Base-by-base conservation (phyloP, 2,797 vertebrate genomes). In the Artibeus lituratus region DNA sequence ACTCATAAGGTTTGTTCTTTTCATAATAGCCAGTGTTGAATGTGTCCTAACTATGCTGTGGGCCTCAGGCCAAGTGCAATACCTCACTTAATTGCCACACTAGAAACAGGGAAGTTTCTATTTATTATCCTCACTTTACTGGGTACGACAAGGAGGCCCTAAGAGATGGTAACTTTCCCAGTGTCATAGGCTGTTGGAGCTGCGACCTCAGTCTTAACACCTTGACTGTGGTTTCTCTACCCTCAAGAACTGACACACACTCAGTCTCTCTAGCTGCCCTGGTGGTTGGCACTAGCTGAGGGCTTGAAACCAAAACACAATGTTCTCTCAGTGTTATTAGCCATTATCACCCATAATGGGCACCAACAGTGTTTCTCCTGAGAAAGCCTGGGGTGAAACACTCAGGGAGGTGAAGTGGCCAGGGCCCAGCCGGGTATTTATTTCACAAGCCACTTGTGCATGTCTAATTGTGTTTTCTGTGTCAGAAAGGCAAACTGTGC, bases 401-500 rank as follows among this genome's bases (percentile, higher is more conserved):
- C 22, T 29, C 6, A 0, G 67, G 65, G 55, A 57, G 44, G 69
- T 53, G 47, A 3, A 18, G 57, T 21, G 53, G 32, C 42, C 11
- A 2, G 84, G 1, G 32, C 53, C 65, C 5, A 0, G 12, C 35
- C 44, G 26, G 90, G 87, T 35, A 39, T 73, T 89, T 95, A 44
- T 73, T 87, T 95, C 84, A 44, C 51, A 37, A 93, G 88, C 84
- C 91, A 87, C 55, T 81, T 93, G 77, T 91, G 93, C 84, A 29
- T 44, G 44, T 94, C 93, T 90, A 86, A 96, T 93, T 53, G 51
- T 88, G 70, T 39, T 97, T 88, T 96, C 94, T 95, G 88, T 96
- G 95, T 96, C 95, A 93, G 80, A 76, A 86, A 55, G 76, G 62
- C n/a, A 3, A 62, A 59, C 37, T 67, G 47, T 51, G 18, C 91